Percentiles rank a stretch among this genome's conserved stretches.
phyloP scores from a whole-genome alignment of 2,888 invertebrate genomes.

The Trachelus iudaicus region DNA sequence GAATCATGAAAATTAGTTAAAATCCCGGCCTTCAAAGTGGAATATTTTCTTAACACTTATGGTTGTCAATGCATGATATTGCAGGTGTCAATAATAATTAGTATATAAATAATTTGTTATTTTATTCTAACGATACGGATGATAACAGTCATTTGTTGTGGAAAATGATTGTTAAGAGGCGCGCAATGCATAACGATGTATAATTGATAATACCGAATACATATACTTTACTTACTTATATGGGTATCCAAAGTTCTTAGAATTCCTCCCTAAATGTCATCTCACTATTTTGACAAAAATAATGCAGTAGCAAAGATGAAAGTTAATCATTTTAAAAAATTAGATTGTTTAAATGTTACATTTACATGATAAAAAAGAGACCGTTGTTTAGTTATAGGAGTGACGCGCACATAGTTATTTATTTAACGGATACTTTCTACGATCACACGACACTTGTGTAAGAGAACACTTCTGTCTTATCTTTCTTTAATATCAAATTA shows the following conservation, averaged over 20 bases:
- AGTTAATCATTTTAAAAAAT: neutral
- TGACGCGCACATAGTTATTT: neutral
- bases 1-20: too few relatives aligned
- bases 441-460: neutral
- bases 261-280: neutral
- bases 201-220: constrained; percentile 28
- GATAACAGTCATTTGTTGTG: neutral
- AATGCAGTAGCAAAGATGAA: neutral
- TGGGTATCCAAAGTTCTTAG: neutral
- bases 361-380: neutral
- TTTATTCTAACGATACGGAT: constrained; percentile 11
- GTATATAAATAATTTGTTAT: constrained; percentile 26
- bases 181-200: constrained; percentile 21
- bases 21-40: too few relatives aligned
- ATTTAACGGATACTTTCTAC: neutral
- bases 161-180: constrained; percentile 8
- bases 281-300: neutral
- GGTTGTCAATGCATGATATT: neutral
- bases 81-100: constrained; percentile 14
- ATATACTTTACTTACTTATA: constrained; percentile 16
- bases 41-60: neutral
- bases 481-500: neutral
- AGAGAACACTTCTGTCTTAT: neutral
- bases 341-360: neutral
- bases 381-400: neutral